These are phyloP conservation scores for Tolypeutes matacus DNA, from an alignment of 2,797 vertebrate species.

Conservation along the genomic window DNA sequence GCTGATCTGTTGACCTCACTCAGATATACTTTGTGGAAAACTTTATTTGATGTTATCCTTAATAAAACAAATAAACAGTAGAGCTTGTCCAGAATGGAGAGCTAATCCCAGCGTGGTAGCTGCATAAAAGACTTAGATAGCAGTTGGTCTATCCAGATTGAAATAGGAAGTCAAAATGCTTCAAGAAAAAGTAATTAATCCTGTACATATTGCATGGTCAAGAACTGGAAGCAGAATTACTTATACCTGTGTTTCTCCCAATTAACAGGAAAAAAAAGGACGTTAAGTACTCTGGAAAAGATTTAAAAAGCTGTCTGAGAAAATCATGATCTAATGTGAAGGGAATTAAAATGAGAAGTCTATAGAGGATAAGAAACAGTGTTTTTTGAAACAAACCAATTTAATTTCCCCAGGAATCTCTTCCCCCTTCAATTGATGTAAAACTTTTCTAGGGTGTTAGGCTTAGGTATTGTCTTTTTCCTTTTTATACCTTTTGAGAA, in stretches of 20 bases:
- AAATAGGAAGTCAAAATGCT: neutral
- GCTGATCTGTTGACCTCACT: neutral
- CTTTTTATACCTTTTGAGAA: neutral
- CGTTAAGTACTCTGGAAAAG: neutral
- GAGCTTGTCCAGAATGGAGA: neutral
- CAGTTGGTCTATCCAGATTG: neutral
- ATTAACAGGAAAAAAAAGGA: neutral
- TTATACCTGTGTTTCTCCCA: neutral
- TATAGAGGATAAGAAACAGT: neutral
- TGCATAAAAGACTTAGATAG: neutral
- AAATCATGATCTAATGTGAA: neutral
- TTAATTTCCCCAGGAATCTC: neutral
- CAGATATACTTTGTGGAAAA: neutral
- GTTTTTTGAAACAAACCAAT: slow-evolving; percentile 11
- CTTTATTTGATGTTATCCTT: neutral
- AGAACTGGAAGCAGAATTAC: neutral
- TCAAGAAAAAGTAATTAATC: neutral
- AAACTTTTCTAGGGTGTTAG: neutral
- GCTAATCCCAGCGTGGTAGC: neutral
- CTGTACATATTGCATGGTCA: neutral
- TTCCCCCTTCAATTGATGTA: neutral
- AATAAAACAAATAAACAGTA: neutral
- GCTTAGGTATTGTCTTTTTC: neutral
- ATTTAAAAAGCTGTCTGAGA: neutral
- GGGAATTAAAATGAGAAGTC: neutral